Evolutionary conservation across 2,888 invertebrate species (phyloP).

Genomic region (Ephialtes manifestator): DNA sequence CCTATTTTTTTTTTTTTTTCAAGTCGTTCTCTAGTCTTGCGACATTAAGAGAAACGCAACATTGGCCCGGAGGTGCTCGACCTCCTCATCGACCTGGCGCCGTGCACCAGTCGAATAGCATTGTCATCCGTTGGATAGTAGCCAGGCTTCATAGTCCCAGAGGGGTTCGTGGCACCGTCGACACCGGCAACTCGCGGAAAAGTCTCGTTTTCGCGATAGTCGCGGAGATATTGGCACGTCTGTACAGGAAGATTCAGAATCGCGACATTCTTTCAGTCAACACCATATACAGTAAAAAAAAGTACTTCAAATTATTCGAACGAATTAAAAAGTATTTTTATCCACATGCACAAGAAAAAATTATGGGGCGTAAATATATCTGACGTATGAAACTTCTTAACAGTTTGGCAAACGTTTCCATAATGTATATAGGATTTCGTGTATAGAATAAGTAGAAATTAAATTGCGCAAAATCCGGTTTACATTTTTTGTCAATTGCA

Average conservation of each 20-base stretch:
- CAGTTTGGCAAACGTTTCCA: too few species aligned
- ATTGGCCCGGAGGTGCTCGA: constrained; percentile 58
- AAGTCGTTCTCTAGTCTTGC: constrained; percentile 18
- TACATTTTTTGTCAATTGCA: too few species aligned
- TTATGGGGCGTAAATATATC: too few species aligned
- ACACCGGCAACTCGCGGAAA: constrained; percentile 29
- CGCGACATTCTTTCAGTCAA: not conserved
- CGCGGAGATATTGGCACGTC: constrained; percentile 27
- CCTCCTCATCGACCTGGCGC: constrained; percentile 55
- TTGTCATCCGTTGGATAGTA: constrained; percentile 59
- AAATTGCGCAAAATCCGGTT: too few species aligned
- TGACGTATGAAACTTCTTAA: too few species aligned
- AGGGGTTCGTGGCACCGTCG: constrained; percentile 16
- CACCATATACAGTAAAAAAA: not conserved
- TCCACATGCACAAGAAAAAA: too few species aligned
- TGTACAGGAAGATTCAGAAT: constrained; percentile 31
- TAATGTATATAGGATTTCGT: too few species aligned
- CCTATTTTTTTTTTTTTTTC: constrained; percentile 18
- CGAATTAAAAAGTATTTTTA: not conserved
- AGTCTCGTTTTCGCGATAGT: constrained; percentile 50
- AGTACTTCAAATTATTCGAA: not conserved
- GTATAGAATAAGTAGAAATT: too few species aligned
- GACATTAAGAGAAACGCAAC: constrained; percentile 52
- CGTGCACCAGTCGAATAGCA: constrained; percentile 42
- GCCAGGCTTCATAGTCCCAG: constrained; percentile 41